phyloP scores from a whole-genome alignment of 30 jellyfish, hydroid and myxozoan species.

The Hydra vulgaris region DNA sequence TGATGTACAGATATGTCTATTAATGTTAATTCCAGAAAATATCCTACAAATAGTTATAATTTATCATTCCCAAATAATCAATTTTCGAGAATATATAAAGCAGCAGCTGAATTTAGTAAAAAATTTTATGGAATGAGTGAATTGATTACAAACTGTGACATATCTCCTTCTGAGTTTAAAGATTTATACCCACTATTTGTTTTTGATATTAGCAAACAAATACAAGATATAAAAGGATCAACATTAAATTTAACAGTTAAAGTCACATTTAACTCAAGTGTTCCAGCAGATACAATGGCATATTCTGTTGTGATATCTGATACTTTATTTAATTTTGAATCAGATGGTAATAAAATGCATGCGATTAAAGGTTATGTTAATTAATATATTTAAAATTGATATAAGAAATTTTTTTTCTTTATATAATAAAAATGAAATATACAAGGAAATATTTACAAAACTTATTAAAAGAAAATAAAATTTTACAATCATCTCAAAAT shows the following conservation, averaged over 20 bases:
- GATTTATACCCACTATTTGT: background rate
- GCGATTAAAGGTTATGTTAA: too few relatives aligned
- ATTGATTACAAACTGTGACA: background rate
- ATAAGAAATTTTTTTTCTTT: too few relatives aligned
- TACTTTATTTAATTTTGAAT: background rate
- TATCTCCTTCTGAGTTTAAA: background rate
- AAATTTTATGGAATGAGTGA: background rate
- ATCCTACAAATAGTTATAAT: background rate
- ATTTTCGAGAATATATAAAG: background rate
- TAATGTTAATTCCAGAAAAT: background rate
- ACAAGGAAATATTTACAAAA: too few relatives aligned
- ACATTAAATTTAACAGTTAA: background rate
- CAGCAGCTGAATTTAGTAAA: background rate
- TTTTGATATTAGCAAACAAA: background rate
- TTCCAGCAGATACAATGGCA: background rate
- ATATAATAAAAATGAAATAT: too few relatives aligned
- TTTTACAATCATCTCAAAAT: too few relatives aligned
- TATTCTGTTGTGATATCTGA: background rate
- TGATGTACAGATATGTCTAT: background rate
- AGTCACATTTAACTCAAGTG: background rate
- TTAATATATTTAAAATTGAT: too few relatives aligned
- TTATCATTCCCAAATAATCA: background rate
- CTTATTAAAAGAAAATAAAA: too few relatives aligned
- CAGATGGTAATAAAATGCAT: background rate
- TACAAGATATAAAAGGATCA: background rate